These are phyloP conservation scores for Tragulus kanchil DNA, from an alignment of 2,113 vertebrate genomes.

Conservation along the genomic window DNA sequence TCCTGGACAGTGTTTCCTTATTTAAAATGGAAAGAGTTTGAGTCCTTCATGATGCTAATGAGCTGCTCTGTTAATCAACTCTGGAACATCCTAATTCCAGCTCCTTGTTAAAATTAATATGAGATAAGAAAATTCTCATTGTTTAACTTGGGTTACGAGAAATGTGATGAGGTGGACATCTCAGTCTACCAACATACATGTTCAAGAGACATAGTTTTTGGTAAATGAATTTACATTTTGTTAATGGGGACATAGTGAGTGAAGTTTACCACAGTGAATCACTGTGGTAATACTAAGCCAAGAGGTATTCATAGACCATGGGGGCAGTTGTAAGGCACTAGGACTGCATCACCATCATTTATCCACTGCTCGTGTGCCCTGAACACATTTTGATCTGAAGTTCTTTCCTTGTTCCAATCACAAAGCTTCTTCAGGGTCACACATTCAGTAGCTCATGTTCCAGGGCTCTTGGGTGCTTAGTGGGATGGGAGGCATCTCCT, in stretches of 20 bases:
- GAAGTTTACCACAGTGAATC: neutral
- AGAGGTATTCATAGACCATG: neutral
- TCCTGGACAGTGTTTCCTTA: slow-evolving; percentile 4
- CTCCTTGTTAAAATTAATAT: neutral
- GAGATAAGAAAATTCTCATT: neutral
- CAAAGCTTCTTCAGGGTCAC: neutral
- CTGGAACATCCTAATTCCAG: neutral
- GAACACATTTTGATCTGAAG: neutral
- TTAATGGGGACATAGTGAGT: neutral
- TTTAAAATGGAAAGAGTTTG: neutral
- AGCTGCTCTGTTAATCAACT: neutral
- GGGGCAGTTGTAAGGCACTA: neutral
- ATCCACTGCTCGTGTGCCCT: neutral
- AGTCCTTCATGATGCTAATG: neutral
- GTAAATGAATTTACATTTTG: neutral
- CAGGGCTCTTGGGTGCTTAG: neutral
- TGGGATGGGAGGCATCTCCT: neutral
- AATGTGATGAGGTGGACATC: no score
- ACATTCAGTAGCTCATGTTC: neutral
- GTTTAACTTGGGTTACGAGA: neutral
- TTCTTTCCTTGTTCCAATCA: neutral
- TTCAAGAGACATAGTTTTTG: neutral
- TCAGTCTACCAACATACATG: neutral
- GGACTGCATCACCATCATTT: neutral
- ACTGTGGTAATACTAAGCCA: neutral